Evolutionary conservation across 2,113 vertebrate genomes (phyloP).

Genomic region (Ceratotherium simum): DNA sequence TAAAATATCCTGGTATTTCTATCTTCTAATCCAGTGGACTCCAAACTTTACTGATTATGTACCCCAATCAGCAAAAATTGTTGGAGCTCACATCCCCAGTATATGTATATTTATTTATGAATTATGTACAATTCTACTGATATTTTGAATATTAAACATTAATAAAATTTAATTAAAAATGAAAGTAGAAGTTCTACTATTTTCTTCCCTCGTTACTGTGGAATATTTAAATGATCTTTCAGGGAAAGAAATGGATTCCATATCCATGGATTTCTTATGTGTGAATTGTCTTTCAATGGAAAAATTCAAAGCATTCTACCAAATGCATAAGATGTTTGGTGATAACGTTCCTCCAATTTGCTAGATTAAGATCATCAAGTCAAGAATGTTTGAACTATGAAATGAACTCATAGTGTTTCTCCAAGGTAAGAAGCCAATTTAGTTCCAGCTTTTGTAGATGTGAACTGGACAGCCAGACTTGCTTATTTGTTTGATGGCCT

Average conservation of each 20-base stretch:
- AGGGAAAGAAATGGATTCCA: neutral
- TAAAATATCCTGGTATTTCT: neutral
- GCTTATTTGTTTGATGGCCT: neutral
- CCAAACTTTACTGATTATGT: neutral
- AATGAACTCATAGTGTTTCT: neutral
- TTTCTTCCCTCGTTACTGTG: neutral
- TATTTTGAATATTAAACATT: slow-evolving; percentile 2
- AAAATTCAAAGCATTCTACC: neutral
- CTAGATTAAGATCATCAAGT: neutral
- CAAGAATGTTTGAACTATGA: neutral
- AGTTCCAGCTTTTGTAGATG: neutral
- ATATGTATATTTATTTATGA: neutral
- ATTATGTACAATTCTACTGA: neutral
- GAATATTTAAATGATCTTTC: neutral
- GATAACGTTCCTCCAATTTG: neutral
- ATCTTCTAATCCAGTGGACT: neutral
- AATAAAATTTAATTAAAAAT: neutral
- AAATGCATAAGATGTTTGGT: neutral
- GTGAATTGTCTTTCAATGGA: neutral
- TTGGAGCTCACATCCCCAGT: neutral
- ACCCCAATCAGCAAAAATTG: neutral
- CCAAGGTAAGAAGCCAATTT: neutral
- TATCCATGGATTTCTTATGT: neutral
- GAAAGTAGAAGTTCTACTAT: neutral
- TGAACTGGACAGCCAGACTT: neutral